phyloP scores from a whole-genome alignment of 1,140 invertebrate genomes.

The Helicoverpa armigera region DNA sequence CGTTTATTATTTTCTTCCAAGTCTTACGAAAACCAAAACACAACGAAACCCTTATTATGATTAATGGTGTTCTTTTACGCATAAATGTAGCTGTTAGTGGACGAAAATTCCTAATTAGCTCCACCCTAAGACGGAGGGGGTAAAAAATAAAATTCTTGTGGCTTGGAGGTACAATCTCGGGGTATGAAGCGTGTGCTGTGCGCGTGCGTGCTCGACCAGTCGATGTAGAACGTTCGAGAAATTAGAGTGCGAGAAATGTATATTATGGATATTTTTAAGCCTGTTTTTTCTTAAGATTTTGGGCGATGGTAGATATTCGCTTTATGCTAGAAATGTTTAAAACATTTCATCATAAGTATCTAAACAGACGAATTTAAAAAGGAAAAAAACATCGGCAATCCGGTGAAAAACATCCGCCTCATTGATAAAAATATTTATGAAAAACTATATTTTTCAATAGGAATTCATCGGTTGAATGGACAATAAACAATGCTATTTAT shows the following conservation, averaged over 20 bases:
- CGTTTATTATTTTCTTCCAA: conserved; percentile 19
- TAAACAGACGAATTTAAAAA: no score
- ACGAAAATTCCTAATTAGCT: conserved; percentile 58
- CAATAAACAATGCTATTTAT: no score
- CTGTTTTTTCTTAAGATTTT: no score
- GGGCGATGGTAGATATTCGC: no score
- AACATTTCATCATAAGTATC: no score
- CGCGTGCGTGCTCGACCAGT: conserved; percentile 21
- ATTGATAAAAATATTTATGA: no score
- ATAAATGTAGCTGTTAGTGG: conserved; percentile 42
- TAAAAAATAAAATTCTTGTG: conserved; percentile 41
- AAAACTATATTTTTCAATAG: no score
- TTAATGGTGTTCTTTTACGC: conserved; percentile 48
- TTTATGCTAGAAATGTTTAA: no score
- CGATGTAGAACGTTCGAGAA: not conserved
- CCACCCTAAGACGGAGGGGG: conserved; percentile 28
- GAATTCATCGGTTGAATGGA: not conserved
- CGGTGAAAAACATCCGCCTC: no score
- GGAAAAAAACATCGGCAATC: no score
- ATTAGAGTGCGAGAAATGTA: conserved; percentile 14
- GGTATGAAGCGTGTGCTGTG: conserved; percentile 34
- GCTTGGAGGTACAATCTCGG: conserved; percentile 33
- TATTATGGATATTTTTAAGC: no score
- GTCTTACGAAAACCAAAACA: conserved; percentile 9
- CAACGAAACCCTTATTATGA: conserved; percentile 20